phyloP scores from a whole-genome alignment of 2,888 invertebrate genomes.

The Tethea ocularis region DNA sequence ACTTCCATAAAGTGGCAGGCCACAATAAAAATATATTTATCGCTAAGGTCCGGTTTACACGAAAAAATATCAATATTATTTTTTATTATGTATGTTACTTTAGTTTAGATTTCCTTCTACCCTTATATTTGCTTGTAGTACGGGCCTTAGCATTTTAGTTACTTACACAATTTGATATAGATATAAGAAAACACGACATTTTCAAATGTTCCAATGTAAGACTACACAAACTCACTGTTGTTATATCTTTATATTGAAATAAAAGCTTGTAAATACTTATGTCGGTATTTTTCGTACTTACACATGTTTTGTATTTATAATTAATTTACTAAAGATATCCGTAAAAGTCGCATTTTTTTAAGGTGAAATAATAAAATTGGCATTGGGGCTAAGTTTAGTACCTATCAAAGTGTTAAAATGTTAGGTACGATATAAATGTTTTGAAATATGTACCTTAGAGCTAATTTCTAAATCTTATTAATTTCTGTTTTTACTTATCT shows the following conservation, averaged over 20 bases:
- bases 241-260: not conserved
- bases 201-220: not conserved
- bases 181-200: conserved; percentile 1
- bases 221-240: not conserved
- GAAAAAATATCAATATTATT: not conserved
- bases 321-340: too few species aligned
- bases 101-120: not conserved
- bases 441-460: too few species aligned
- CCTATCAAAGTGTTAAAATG: too few species aligned
- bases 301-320: too few species aligned
- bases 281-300: not conserved
- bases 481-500: too few species aligned
- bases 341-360: too few species aligned
- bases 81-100: not conserved
- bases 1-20: conserved; percentile 52
- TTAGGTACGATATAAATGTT: too few species aligned
- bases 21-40: conserved; percentile 24
- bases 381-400: too few species aligned
- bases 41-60: not conserved
- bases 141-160: conserved; percentile 5
- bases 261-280: not conserved
- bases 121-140: not conserved
- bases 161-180: not conserved
- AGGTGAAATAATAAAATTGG: too few species aligned
- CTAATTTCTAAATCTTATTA: too few species aligned